Evolutionary conservation across 1,140 invertebrate genomes (phyloP).

Genomic region (Melitaea cinxia): DNA sequence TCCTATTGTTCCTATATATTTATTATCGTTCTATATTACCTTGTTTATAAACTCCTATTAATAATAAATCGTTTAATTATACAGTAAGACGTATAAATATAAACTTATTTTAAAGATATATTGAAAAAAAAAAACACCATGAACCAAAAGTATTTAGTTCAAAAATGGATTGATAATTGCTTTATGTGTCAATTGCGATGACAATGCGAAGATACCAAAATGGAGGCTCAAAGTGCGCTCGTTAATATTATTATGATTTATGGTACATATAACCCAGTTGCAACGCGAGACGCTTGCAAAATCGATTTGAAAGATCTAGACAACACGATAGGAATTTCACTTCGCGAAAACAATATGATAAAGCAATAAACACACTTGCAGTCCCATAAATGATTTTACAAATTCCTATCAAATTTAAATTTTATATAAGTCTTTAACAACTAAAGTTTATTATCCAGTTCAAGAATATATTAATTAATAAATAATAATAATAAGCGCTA

Average conservation of each 20-base stretch:
- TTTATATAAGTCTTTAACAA: no score
- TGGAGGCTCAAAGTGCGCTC: constrained; percentile 35
- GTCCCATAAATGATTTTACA: background rate
- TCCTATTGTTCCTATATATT: constrained; percentile 5
- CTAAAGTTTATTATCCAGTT: no score
- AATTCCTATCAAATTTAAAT: no score
- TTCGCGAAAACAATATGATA: constrained; percentile 28
- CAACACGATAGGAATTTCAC: constrained; percentile 49
- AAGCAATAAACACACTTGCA: background rate
- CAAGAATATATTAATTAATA: no score
- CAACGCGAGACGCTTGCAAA: constrained; percentile 52
- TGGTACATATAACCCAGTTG: constrained; percentile 67
- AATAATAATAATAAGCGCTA: no score
- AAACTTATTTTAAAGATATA: background rate
- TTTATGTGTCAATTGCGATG: constrained; percentile 11
- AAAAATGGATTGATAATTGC: background rate
- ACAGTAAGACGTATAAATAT: background rate
- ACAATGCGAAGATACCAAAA: constrained; percentile 22
- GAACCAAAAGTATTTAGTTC: background rate
- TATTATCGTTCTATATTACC: background rate
- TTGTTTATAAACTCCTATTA: background rate
- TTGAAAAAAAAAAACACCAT: background rate
- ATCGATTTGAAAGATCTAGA: constrained; percentile 55
- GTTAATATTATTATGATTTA: constrained; percentile 74
- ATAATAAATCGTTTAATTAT: background rate